Evolutionary conservation across 1,140 invertebrate genomes (phyloP), one percentile per base, ranked within the genome.

Genomic region (Drosophila hydei): DNA sequence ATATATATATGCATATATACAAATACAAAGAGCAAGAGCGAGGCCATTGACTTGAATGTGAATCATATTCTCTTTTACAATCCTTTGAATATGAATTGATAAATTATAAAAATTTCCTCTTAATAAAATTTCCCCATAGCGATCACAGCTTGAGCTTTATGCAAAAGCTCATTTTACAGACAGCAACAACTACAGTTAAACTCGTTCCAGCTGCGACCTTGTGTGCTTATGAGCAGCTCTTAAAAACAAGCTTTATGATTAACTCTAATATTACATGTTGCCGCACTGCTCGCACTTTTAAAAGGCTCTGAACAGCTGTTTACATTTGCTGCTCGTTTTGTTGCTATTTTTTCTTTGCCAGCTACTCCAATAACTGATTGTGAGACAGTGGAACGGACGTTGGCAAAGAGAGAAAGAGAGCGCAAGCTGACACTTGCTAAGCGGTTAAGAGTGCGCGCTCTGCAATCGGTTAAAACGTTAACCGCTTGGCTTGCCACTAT

Each of bases 401-500:
- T n/a, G n/a, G n/a, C n/a, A n/a, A n/a, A n/a, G 30, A 33, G 30
- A 12, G 30, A 3, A 2, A 33, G 30, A 33, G 30, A 9, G 27
- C 27, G 7, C 27, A 30, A 8, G 9, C 36, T 43, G 4, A 5
- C 8, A 8, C 0, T 18, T 52, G 40, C 4, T 43, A n/a, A n/a
- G 36, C 33, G 36, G 18, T 58, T 48, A 48, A 14, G 30, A 33
- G 38, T 21, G 43, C 43, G 62, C 77, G 60, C 71, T 54, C 48
- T 51, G 40, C 42, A 65, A 69, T 45, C 51, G 55, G 23, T 56
- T 25, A 43, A 21, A 60, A 68, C 51, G 61, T 69, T 88, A 70
- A 72, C 81, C 77, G 69, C 43, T 77, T 77, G 33, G 51, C 38
- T 38, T 58, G 62, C 40, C 50, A 16, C 42, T 67, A 14, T 36